Percentiles rank a stretch among this genome's conserved stretches.
phyloP scores from a whole-genome alignment of 2,888 invertebrate genomes.

The Rhogogaster chlorosoma region DNA sequence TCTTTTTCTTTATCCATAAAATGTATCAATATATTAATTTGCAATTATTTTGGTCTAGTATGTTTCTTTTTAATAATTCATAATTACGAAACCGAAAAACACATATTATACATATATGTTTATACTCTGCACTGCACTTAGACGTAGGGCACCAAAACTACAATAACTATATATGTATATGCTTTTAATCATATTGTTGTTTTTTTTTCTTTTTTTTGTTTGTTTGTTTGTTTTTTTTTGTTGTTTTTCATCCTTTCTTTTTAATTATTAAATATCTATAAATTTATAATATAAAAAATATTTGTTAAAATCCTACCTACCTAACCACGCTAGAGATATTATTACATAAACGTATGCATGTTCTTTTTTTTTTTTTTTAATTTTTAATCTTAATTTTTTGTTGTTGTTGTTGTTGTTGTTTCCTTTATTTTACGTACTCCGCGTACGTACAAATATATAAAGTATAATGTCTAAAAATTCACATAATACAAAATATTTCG shows the following conservation, averaged over 20 bases:
- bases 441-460: background rate
- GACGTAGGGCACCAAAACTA: slow-evolving; percentile 60
- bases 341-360: slow-evolving; percentile 20
- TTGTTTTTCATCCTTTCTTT: background rate
- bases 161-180: slow-evolving; percentile 39
- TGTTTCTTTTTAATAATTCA: slow-evolving; percentile 52
- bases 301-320: slow-evolving; percentile 48
- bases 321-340: slow-evolving; percentile 30
- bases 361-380: background rate
- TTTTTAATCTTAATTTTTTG: background rate
- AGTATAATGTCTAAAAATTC: slow-evolving; percentile 3
- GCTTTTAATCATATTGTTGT: background rate
- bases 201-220: background rate
- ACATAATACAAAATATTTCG: slow-evolving; percentile 26
- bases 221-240: background rate
- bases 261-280: slow-evolving; percentile 39
- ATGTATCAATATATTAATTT: slow-evolving; percentile 69
- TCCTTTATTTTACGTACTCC: background rate
- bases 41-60: slow-evolving; percentile 67
- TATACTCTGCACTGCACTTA: slow-evolving; percentile 58
- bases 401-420: background rate
- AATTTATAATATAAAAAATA: slow-evolving; percentile 48
- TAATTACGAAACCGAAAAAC: slow-evolving; percentile 9
- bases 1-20: slow-evolving; percentile 55
- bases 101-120: background rate